Base-by-base conservation (phyloP, 1,140 invertebrate genomes). In the Coelopa frigida region DNA sequence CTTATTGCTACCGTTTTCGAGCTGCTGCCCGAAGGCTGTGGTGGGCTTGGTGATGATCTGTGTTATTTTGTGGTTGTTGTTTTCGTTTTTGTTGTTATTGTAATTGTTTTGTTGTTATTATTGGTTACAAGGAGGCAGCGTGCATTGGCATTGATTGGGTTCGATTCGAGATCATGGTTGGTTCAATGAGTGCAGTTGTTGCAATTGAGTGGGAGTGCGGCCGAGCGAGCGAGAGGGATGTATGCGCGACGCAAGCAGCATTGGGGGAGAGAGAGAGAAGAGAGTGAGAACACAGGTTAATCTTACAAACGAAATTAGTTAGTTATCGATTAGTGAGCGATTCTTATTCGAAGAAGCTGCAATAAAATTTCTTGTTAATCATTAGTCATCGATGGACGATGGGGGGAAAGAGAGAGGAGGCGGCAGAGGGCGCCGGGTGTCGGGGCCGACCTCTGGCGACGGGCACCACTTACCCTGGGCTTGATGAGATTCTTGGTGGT, bases 401-500 rank as follows among this genome's bases (percentile, higher is more conserved):
- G 18, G 11, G 5, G 22, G 23, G 12, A 41, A 15, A 27, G 20
- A 15, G 8, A 38, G 23, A 24, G 20, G 39, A 10, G 15, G n/a
- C 22, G 5, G 14, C 12, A 39, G 15, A 11, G 8, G 22, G 26
- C 22, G n/a, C 7, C 5, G 11, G 12, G 29, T 26, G 8, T 31
- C 14, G 4, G n/a, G n/a, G n/a, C n/a, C n/a, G n/a, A n/a, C n/a
- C n/a, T n/a, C n/a, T n/a, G n/a, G n/a, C n/a, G n/a, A n/a, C n/a
- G n/a, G n/a, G n/a, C 35, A n/a, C 1, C 37, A 60, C 61, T 64
- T 75, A 86, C 85, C 77, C 80, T 77, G 35, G 81, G 78, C 54
- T 78, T 80, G 17, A 82, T 74, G 4, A 87, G 70, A 61, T 80
- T 78, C 53, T 78, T 76, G 0, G 83, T 79, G 61, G 85, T 84